phyloP scores from a whole-genome alignment of 2,888 invertebrate genomes.

The Loripinus fragilis region DNA sequence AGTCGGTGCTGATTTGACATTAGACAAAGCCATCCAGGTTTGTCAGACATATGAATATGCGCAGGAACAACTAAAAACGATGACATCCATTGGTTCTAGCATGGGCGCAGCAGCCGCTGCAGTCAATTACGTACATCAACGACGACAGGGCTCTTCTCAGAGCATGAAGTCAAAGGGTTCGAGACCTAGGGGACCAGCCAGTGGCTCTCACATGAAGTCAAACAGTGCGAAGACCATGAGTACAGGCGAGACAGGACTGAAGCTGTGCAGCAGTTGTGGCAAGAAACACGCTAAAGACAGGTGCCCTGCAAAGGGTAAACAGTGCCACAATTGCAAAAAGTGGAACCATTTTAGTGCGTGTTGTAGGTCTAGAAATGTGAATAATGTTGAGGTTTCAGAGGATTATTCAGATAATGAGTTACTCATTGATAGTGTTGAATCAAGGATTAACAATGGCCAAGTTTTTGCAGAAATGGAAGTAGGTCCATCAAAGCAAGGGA shows the following conservation, averaged over 20 bases:
- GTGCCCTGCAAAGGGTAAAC: slow-evolving; percentile 19
- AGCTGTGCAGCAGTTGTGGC: slow-evolving; percentile 14
- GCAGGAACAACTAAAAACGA: slow-evolving; percentile 14
- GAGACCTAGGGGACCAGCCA: not conserved
- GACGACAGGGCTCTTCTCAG: not conserved
- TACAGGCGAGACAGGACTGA: not conserved
- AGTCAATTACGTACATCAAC: not conserved
- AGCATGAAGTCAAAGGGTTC: not conserved
- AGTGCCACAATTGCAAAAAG: slow-evolving; percentile 2
- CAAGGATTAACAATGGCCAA: slow-evolving; percentile 13
- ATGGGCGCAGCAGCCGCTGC: slow-evolving; percentile 17
- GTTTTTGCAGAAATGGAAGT: slow-evolving; percentile 17
- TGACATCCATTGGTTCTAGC: not conserved
- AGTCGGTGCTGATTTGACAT: slow-evolving; percentile 12
- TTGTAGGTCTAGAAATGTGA: slow-evolving; percentile 9
- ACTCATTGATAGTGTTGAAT: slow-evolving; percentile 9
- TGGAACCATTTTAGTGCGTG: slow-evolving; percentile 12
- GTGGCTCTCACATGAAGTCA: not conserved
- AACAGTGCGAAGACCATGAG: not conserved
- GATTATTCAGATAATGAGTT: not conserved
- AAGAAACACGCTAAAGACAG: slow-evolving; percentile 1
- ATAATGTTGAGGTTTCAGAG: slow-evolving; percentile 10
- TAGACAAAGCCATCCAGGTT: slow-evolving; percentile 2
- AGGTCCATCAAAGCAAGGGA: not conserved
- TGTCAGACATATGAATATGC: slow-evolving; percentile 23